Evolutionary conservation across 2,888 invertebrate species (phyloP).

Genomic region (Xanthia togata): DNA sequence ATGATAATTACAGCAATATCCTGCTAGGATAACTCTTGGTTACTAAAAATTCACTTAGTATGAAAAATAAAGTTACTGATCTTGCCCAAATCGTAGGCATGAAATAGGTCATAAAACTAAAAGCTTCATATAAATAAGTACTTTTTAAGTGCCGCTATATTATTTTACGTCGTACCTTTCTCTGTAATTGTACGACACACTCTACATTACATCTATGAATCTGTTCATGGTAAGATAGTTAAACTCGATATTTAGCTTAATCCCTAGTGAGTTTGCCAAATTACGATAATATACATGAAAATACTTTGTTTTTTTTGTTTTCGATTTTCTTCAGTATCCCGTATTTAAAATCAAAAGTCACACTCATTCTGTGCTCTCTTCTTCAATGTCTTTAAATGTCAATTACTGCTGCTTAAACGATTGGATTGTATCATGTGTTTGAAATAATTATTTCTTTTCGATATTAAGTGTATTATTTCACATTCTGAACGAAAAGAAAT

Average conservation of each 20-base stretch:
- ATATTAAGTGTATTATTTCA: conserved; percentile 10
- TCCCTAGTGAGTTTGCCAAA: conserved; percentile 7
- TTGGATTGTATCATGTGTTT: conserved; percentile 61
- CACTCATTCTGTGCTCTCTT: conserved; percentile 54
- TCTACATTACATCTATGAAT: neutral
- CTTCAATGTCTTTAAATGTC: conserved; percentile 44
- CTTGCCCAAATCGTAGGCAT: conserved; percentile 14
- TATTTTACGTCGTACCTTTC: conserved; percentile 28
- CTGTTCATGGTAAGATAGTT: neutral
- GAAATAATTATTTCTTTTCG: conserved; percentile 59
- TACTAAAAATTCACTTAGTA: neutral
- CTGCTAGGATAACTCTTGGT: neutral
- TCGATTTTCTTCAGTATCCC: neutral
- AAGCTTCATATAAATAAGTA: conserved; percentile 36
- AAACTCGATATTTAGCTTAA: neutral
- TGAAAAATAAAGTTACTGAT: conserved; percentile 18
- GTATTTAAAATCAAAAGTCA: neutral
- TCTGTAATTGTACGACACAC: conserved; percentile 30
- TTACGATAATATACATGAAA: neutral
- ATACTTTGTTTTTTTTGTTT: neutral
- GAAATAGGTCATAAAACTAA: conserved; percentile 44
- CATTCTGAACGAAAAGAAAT: conserved; percentile 29
- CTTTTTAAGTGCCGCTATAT: conserved; percentile 29
- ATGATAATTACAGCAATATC: neutral
- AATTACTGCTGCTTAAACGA: conserved; percentile 57